Conservation (phyloP, 2,888 invertebrate genomes). For the Seladonia tumulorum region DNA sequence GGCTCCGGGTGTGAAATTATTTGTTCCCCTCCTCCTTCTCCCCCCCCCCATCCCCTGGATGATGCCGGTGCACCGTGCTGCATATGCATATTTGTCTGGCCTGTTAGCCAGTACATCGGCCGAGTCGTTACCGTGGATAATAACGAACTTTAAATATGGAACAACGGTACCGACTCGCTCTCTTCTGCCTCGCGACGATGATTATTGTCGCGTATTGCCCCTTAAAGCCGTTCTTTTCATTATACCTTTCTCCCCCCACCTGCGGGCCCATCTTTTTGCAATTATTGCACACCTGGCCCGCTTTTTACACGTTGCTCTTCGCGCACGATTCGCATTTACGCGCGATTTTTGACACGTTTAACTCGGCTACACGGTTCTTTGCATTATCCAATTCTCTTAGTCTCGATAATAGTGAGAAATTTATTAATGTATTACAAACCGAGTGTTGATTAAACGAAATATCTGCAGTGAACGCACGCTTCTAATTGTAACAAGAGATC, state of each 20-base stretch:
- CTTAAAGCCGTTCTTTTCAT: neutral
- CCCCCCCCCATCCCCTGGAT: neutral
- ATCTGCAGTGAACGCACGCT: neutral
- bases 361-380: neutral
- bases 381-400: too few species aligned
- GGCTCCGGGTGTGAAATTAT: slow-evolving; percentile 64
- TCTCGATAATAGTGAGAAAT: too few species aligned
- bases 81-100: slow-evolving; percentile 10
- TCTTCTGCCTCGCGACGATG: neutral
- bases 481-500: neutral
- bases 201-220: neutral
- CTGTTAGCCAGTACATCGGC: slow-evolving; percentile 35
- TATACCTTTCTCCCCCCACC: neutral
- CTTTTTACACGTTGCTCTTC: neutral
- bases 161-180: slow-evolving; percentile 34
- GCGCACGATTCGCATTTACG: neutral
- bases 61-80: neutral
- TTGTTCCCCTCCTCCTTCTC: slow-evolving; percentile 16
- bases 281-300: neutral
- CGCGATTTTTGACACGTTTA: neutral
- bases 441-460: too few species aligned
- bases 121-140: slow-evolving; percentile 53
- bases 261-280: neutral
- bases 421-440: too few species aligned
- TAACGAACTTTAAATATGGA: slow-evolving; percentile 64